A percentile compares a stretch with the other conserved stretches of the same genome.
phyloP scores from a whole-genome alignment of 2,888 invertebrate species.

The Amblyjoppa fuscipennis region DNA sequence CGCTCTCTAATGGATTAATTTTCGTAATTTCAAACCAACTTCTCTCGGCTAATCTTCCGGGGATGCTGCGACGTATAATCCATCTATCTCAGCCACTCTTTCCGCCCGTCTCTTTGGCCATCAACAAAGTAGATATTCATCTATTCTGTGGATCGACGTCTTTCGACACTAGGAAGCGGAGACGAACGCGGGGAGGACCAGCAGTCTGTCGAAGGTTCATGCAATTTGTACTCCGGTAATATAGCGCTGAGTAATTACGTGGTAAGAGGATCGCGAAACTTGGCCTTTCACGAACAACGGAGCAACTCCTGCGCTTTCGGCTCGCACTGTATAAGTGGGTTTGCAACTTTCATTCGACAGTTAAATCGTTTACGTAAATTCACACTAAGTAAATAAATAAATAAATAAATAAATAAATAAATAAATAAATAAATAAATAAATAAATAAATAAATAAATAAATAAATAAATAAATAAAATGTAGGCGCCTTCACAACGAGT shows the following conservation, averaged over 20 bases:
- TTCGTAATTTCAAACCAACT: background rate
- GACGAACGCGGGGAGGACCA: background rate
- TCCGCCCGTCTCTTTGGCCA: background rate
- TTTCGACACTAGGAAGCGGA: background rate
- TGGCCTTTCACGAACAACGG: slow-evolving; percentile 2
- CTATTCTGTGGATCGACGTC: background rate
- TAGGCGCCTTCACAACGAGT: too few relatives aligned
- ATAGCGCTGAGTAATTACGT: slow-evolving; percentile 43
- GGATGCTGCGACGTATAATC: background rate
- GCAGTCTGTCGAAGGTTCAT: background rate
- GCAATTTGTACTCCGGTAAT: background rate
- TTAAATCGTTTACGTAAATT: background rate
- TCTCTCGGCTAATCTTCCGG: background rate
- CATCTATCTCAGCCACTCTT: background rate
- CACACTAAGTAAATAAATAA: background rate
- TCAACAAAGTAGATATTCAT: background rate
- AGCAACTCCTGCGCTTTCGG: background rate
- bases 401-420: background rate
- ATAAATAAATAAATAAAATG: slow-evolving; percentile 38
- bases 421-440: background rate
- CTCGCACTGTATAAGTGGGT: background rate
- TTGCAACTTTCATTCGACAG: background rate
- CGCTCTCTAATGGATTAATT: slow-evolving; percentile 2
- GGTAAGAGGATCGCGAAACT: slow-evolving; percentile 28
- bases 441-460: background rate